Percentiles rank a stretch among this genome's conserved stretches.
phyloP scores from a whole-genome alignment of 1,140 invertebrate genomes.

The Meloidogyne chitwoodi region DNA sequence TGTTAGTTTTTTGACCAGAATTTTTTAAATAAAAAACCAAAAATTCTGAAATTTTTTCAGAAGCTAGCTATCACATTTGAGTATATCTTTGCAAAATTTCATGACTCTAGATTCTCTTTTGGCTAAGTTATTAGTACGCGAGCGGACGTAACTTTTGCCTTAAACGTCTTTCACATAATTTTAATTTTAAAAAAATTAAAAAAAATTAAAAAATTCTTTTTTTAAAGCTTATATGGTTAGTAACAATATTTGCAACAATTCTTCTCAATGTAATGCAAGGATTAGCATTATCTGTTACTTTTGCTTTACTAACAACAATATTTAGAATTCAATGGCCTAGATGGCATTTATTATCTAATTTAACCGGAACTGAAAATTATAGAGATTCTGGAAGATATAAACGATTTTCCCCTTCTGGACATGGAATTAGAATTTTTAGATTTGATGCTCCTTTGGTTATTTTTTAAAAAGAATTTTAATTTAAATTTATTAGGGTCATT shows the following conservation, averaged over 20 bases:
- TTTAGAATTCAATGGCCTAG: slow-evolving; percentile 55
- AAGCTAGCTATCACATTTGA: no score
- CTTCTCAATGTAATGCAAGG: slow-evolving; percentile 51
- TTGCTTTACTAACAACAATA: slow-evolving; percentile 49
- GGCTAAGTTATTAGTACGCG: no score
- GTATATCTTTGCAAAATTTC: no score
- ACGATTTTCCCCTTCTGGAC: slow-evolving; percentile 28
- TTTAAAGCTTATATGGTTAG: slow-evolving; percentile 47
- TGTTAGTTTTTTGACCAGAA: no score
- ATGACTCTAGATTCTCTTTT: no score
- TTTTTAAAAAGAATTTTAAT: not conserved
- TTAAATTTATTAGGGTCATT: not conserved
- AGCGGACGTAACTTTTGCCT: no score
- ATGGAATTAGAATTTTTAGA: slow-evolving; percentile 39
- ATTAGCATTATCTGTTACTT: slow-evolving; percentile 39
- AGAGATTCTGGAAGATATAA: slow-evolving; percentile 39
- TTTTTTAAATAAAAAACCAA: no score
- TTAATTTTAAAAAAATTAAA: not conserved
- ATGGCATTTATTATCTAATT: slow-evolving; percentile 34
- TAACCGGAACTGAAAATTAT: slow-evolving; percentile 52
- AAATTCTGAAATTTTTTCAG: no score
- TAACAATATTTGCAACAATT: slow-evolving; percentile 46
- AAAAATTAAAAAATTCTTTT: not conserved
- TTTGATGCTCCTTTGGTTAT: slow-evolving; percentile 45
- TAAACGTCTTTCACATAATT: no score